Percentiles rank a stretch among this genome's conserved stretches.
phyloP scores from a whole-genome alignment of 2,113 vertebrate genomes.

The Hemichromis elongatus region DNA sequence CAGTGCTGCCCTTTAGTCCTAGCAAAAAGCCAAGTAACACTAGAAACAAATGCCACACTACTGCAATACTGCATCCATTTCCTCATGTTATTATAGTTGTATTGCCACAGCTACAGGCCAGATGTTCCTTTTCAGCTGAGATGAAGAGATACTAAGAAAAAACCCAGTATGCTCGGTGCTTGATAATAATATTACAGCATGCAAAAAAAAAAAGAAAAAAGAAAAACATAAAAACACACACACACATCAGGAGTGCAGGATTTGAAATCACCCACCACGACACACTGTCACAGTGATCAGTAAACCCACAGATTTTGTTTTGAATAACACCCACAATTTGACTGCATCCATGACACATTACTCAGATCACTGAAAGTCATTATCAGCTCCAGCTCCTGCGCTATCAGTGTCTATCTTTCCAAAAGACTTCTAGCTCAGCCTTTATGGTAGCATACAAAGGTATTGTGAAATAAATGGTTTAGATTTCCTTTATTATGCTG shows the following conservation, averaged over 20 bases:
- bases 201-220: neutral
- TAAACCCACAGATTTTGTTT: neutral
- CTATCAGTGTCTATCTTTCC: neutral
- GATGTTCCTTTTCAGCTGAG: slow-evolving; percentile 55
- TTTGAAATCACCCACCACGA: neutral
- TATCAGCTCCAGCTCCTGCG: neutral
- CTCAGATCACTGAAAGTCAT: neutral
- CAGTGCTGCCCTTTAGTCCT: slow-evolving; percentile 5
- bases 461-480: neutral
- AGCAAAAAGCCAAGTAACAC: neutral
- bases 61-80: slow-evolving; percentile 28
- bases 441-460: neutral
- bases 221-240: neutral
- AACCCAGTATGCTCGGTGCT: slow-evolving; percentile 2
- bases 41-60: slow-evolving; percentile 9
- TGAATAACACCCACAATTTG: neutral
- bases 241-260: neutral
- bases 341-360: neutral
- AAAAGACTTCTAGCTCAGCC: neutral
- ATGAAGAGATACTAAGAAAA: slow-evolving; percentile 51
- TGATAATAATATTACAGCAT: neutral
- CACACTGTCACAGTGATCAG: neutral
- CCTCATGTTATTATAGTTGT: slow-evolving; percentile 19
- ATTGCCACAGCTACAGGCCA: slow-evolving; percentile 26
- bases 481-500: neutral